Evolutionary conservation across 53 echinoderm and acorn worm species (phyloP).

Genomic region (Astropecten irregularis): DNA sequence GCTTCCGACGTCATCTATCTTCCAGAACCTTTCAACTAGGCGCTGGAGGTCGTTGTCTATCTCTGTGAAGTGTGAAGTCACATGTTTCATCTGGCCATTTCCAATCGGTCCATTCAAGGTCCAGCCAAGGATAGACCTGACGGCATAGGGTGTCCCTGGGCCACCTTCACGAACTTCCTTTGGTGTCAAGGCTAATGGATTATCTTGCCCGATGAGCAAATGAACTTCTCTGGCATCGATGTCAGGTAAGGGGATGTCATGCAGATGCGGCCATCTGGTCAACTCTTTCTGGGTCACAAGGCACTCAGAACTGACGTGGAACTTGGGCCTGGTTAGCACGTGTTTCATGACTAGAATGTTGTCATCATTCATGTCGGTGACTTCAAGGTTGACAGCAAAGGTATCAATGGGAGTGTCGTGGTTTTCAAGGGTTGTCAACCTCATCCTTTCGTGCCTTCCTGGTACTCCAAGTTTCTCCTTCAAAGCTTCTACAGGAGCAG

Average conservation of each 20-base stretch:
- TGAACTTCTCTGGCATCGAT: constrained; percentile 24
- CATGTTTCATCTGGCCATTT: not conserved
- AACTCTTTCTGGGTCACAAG: constrained; percentile 42
- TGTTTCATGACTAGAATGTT: constrained; percentile 13
- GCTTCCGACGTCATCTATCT: constrained; percentile 36
- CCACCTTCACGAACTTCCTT: constrained; percentile 35
- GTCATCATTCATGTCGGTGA: constrained; percentile 7
- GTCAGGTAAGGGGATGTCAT: constrained; percentile 26
- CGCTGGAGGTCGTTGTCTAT: constrained; percentile 34
- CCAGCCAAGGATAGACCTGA: constrained; percentile 50
- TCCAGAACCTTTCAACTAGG: constrained; percentile 58
- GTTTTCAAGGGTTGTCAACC: constrained; percentile 33
- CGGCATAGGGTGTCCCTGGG: constrained; percentile 54
- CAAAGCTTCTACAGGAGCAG: constrained; percentile 8
- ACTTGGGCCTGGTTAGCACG: constrained; percentile 24
- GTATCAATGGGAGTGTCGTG: not conserved
- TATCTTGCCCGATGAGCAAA: constrained; percentile 64
- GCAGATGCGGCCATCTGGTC: constrained; percentile 12
- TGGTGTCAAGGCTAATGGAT: constrained; percentile 57
- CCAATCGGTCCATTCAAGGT: constrained; percentile 46
- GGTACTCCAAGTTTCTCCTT: constrained; percentile 14
- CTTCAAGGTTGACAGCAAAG: not conserved
- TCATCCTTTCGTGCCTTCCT: constrained; percentile 10
- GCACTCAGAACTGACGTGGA: constrained; percentile 20
- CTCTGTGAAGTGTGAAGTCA: constrained; percentile 1